Evolutionary conservation across 2,113 vertebrate genomes (phyloP).

Genomic region (Cyprinus carpio): DNA sequence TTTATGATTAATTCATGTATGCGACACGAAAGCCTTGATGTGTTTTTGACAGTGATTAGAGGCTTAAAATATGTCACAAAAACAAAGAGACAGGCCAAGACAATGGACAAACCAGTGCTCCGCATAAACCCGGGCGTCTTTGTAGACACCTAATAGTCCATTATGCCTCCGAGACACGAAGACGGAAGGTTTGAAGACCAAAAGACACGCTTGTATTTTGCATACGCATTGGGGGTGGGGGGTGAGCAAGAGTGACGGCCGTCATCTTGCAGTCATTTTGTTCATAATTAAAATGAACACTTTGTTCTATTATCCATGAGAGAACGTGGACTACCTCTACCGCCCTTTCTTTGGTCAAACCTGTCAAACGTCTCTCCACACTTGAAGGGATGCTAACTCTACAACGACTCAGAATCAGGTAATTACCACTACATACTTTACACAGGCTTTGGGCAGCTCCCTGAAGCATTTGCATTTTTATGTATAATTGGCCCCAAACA

Average conservation of each 20-base stretch:
- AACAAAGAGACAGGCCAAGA: conserved; percentile 65
- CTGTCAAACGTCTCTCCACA: conserved; percentile 62
- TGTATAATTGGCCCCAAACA: conserved; percentile 70
- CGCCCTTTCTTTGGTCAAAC: conserved; percentile 56
- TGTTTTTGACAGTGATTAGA: conserved; percentile 65
- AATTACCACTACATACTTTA: conserved; percentile 71
- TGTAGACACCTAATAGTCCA: conserved; percentile 73
- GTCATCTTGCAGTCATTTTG: conserved; percentile 76
- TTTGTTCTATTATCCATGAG: conserved; percentile 82
- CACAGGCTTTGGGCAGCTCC: conserved; percentile 58
- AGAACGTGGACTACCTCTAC: conserved; percentile 59
- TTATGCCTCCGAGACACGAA: conserved; percentile 75
- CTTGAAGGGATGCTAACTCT: conserved; percentile 61
- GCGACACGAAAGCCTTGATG: conserved; percentile 49
- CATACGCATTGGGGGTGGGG: conserved; percentile 69
- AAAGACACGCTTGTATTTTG: conserved; percentile 67
- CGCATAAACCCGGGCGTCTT: conserved; percentile 65
- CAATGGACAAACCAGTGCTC: conserved; percentile 62
- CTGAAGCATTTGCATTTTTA: conserved; percentile 61
- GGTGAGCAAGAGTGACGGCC: conserved; percentile 63
- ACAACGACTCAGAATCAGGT: conserved; percentile 64
- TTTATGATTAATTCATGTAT: conserved; percentile 56
- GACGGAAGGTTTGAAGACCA: conserved; percentile 63
- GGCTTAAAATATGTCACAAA: conserved; percentile 51
- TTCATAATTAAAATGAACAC: conserved; percentile 80